Base-by-base conservation (phyloP, 92 coral and sea anemone genomes). In the Heteractis magnifica region DNA sequence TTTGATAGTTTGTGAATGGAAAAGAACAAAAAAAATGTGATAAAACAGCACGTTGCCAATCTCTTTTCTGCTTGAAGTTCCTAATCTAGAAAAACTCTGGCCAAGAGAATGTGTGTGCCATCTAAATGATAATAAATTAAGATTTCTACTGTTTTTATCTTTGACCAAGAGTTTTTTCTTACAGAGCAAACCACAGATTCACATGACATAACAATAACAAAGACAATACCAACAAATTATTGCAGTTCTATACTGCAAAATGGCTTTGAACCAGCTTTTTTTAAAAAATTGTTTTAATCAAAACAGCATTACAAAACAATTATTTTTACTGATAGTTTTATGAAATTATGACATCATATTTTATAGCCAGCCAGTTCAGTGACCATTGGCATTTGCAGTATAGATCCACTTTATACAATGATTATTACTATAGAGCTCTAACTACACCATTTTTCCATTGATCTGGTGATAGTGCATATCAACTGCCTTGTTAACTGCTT, bases 401-500 rank as follows among this genome's bases (percentile, higher is more conserved):
- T 8, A 41, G 55, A 79, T 8, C 48, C 23, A 59, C 65, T 8
- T 58, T 18, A 52, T 34, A 56, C 70, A 62, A 59, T 59, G 65
- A n/a, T 79, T 65, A 65, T 65, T 18, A 52, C 16, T 49, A 80
- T 89, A 79, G 90, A 93, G 81, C 88, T 88, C 85, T 88, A 94
- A 95, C 99, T 96, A 96, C 99, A 96, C 99, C 99, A 89, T 96
- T 94, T 96, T 96, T 96, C 99, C 99, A 92, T 89, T 94, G 97
- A 96, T 90, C 83, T 92, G 95, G 86, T 96, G 99, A 94, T 82
- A 94, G 80, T 88, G 99, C 78, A 76, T 89, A 79, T 89, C 89
- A 77, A 90, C 88, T 78, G 97, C 92, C 90, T 92, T 91, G 88
- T 91, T 90, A 78, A 96, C 96, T 81, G 91, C 91, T 41, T 94